Conservation (phyloP, 2,113 vertebrate genomes). For the Lasiurus borealis region DNA sequence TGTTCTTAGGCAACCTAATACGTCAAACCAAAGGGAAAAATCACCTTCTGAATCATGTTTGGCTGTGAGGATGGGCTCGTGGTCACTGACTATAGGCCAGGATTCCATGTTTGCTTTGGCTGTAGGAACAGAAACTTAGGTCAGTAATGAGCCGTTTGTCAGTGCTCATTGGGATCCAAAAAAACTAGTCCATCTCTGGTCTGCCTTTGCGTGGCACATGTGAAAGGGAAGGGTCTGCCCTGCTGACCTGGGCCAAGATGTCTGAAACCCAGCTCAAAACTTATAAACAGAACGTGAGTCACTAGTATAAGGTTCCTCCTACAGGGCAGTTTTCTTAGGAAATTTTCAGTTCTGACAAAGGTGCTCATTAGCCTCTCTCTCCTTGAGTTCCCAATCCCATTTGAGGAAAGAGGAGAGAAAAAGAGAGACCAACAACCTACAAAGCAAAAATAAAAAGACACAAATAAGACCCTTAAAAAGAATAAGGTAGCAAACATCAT, state of each 20-base stretch:
- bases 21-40: background rate
- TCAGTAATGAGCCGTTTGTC: background rate
- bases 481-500: background rate
- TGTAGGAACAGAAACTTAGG: constrained; percentile 16
- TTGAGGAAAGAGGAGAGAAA: background rate
- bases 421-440: background rate
- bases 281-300: constrained; percentile 27
- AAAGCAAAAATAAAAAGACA: constrained; percentile 52
- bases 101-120: constrained; percentile 13
- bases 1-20: background rate
- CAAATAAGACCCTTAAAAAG: background rate
- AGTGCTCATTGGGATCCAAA: background rate
- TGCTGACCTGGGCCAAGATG: background rate
- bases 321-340: constrained; percentile 32
- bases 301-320: constrained; percentile 16
- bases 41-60: constrained; percentile 24
- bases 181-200: constrained; percentile 19
- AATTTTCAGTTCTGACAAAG: constrained; percentile 44
- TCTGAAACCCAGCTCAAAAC: constrained; percentile 49
- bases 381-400: background rate
- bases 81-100: background rate
- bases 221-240: background rate
- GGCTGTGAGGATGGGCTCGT: background rate
- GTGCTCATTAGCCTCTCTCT: background rate
- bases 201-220: background rate